These are phyloP conservation scores for Brachionus sp. DNA, from an alignment of 1,140 invertebrate species.

Conservation along the genomic window DNA sequence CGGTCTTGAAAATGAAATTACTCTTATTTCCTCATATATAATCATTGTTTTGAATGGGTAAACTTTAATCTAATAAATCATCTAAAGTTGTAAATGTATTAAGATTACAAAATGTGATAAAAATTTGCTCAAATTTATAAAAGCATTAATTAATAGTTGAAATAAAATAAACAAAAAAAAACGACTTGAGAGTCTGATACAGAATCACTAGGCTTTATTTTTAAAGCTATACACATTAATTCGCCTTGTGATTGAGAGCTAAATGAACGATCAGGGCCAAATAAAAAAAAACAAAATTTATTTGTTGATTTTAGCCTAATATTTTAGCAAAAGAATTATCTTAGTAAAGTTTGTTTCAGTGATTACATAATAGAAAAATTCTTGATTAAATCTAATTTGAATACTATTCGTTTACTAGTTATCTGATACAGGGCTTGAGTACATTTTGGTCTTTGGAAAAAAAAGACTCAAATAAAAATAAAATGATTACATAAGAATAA, in stretches of 20 bases:
- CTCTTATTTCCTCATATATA: too few species aligned
- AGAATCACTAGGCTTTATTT: not conserved
- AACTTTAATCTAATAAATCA: too few species aligned
- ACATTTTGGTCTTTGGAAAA: not conserved
- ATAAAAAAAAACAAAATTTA: constrained; percentile 14
- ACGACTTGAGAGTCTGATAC: not conserved
- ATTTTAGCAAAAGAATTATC: constrained; percentile 11
- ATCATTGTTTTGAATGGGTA: too few species aligned
- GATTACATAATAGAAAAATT: constrained; percentile 25
- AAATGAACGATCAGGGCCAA: not conserved
- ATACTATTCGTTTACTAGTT: not conserved
- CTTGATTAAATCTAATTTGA: constrained; percentile 35
- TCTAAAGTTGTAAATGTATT: not conserved
- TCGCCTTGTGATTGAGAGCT: not conserved
- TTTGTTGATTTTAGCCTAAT: constrained; percentile 22
- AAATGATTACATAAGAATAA: not conserved
- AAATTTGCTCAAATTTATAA: not conserved
- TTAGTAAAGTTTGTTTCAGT: not conserved
- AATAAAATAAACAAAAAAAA: not conserved
- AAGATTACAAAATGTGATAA: not conserved
- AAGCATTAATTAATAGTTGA: not conserved
- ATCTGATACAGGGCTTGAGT: not conserved
- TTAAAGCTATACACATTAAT: not conserved
- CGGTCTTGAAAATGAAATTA: not conserved
- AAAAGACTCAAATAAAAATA: not conserved